A percentile compares a stretch with the other conserved stretches of the same genome.
These are phyloP conservation scores for Valencia hispanica DNA, from an alignment of 2,797 vertebrate species.

Conservation along the genomic window DNA sequence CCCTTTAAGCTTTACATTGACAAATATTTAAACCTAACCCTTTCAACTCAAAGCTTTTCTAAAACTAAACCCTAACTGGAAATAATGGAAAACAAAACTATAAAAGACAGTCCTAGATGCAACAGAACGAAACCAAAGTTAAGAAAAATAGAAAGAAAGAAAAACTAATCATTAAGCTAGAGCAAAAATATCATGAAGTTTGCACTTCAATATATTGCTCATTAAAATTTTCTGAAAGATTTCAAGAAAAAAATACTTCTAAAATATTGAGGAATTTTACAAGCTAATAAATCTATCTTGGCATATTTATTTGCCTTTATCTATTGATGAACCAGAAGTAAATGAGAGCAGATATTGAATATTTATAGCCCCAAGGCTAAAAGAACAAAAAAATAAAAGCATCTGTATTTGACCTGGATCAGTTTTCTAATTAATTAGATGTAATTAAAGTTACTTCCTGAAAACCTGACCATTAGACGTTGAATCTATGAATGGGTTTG, in stretches of 20 bases:
- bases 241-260: background rate
- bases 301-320: background rate
- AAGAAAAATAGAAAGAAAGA: background rate
- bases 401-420: background rate
- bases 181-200: background rate
- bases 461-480: background rate
- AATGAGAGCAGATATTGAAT: background rate
- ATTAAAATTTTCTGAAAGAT: background rate
- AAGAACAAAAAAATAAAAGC: background rate
- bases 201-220: background rate
- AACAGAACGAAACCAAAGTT: background rate
- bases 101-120: background rate
- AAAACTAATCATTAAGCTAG: background rate
- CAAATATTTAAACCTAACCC: background rate
- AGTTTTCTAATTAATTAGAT: background rate
- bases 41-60: background rate
- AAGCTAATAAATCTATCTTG: background rate
- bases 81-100: no score
- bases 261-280: no score
- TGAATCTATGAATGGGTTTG: background rate
- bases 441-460: background rate
- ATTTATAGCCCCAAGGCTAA: background rate
- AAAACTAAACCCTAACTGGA: background rate
- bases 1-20: background rate
- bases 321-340: background rate